A percentile compares a stretch with the other conserved stretches of the same genome.
Conservation (phyloP, 2,797 vertebrate species). For the Tokudaia tokunoshimensis region DNA sequence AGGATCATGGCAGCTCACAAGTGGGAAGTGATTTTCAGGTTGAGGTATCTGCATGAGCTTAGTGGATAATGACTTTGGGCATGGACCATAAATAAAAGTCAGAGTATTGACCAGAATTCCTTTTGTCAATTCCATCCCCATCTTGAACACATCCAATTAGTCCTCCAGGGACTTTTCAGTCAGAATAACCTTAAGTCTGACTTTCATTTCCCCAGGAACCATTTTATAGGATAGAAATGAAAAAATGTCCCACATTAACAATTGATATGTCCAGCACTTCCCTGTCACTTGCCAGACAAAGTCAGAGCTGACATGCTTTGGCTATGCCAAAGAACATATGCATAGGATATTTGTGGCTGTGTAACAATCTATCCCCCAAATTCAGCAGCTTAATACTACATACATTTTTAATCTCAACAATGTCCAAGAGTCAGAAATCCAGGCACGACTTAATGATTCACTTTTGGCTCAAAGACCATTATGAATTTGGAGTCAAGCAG, state of each 20-base stretch:
- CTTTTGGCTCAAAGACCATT: constrained; percentile 20
- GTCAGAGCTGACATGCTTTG: not conserved
- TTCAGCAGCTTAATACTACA: constrained; percentile 26
- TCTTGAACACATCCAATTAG: constrained; percentile 35
- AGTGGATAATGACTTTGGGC: constrained; percentile 15
- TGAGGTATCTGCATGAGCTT: constrained; percentile 40
- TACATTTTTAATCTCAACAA: not conserved
- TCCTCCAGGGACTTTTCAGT: constrained; percentile 3
- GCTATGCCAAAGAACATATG: not conserved
- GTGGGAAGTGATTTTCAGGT: not conserved
- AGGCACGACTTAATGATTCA: not conserved
- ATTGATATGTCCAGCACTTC: not conserved
- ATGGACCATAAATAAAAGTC: constrained; percentile 25
- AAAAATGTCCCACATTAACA: constrained; percentile 11
- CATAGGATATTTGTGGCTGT: not conserved
- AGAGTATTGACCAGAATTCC: constrained; percentile 26
- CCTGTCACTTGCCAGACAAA: not conserved
- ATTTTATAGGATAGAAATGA: not conserved
- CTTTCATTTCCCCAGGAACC: constrained; percentile 9
- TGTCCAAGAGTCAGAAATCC: not conserved
- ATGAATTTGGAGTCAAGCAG: constrained; percentile 25
- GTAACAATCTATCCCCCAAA: not conserved
- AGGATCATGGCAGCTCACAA: not conserved
- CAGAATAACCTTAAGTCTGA: not conserved
- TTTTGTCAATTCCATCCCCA: constrained; percentile 4